These are phyloP conservation scores for Empidonax traillii DNA, from an alignment of 2,113 vertebrate species.

Conservation along the genomic window DNA sequence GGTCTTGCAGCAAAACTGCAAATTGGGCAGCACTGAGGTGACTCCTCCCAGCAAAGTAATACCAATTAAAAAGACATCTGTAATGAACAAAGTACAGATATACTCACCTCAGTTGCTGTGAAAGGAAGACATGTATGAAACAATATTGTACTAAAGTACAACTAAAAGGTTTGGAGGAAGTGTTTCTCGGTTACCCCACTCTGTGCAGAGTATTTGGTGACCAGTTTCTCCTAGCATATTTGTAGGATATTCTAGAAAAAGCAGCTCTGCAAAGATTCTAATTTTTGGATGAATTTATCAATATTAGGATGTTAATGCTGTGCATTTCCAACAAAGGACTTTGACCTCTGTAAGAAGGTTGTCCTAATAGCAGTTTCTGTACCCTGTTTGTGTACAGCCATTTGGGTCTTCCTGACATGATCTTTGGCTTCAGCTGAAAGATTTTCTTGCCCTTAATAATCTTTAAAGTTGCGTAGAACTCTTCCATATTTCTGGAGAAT, in stretches of 20 bases:
- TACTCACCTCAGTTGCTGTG: neutral
- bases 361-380: neutral
- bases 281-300: neutral
- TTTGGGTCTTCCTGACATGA: neutral
- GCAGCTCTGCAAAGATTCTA: neutral
- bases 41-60: constrained; percentile 40
- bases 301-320: neutral
- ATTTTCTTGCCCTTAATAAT: neutral
- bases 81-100: neutral
- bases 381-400: neutral
- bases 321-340: neutral
- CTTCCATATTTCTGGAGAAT: neutral
- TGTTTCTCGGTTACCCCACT: neutral
- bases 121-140: neutral
- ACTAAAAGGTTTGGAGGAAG: neutral
- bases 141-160: neutral
- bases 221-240: neutral
- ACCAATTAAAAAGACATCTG: constrained; percentile 14
- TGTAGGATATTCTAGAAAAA: neutral
- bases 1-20: constrained; percentile 27
- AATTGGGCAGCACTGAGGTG: neutral
- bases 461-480: neutral
- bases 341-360: neutral
- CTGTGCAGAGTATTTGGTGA: neutral
- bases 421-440: neutral